phyloP scores from a whole-genome alignment of 2,797 vertebrate genomes.

The Sebastes kiyomatsui region DNA sequence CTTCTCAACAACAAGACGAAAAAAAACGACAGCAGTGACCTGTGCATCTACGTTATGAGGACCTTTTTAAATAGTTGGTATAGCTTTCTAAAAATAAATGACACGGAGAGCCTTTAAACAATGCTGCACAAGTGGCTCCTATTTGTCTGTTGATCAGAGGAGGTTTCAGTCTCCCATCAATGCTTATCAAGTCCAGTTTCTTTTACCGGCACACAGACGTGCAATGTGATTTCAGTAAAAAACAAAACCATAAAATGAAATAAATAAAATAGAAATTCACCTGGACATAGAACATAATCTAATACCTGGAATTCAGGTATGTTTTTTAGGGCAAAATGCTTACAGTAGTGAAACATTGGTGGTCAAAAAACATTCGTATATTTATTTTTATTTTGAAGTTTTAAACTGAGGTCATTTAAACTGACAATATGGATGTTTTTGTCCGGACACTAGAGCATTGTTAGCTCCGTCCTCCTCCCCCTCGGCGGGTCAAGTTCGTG shows the following conservation, averaged over 20 bases:
- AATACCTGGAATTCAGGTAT: neutral
- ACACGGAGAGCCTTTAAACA: constrained; percentile 71
- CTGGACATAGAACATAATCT: neutral
- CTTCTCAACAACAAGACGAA: constrained; percentile 32
- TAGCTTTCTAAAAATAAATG: constrained; percentile 78
- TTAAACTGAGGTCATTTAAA: neutral
- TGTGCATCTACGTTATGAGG: constrained; percentile 56
- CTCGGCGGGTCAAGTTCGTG: constrained; percentile 42
- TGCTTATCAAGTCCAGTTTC: constrained; percentile 48
- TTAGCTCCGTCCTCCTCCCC: neutral
- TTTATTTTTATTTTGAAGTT: too few relatives aligned
- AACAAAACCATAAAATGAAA: neutral
- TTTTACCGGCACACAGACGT: neutral
- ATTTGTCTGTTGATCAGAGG: constrained; percentile 61
- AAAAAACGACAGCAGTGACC: constrained; percentile 56
- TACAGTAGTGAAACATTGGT: neutral
- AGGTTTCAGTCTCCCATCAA: constrained; percentile 66
- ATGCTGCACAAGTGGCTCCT: constrained; percentile 70
- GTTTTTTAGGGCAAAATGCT: neutral
- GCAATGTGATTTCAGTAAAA: neutral
- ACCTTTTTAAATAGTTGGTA: constrained; percentile 70
- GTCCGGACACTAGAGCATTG: neutral
- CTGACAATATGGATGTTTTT: neutral
- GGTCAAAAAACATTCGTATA: too few relatives aligned
- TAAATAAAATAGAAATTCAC: neutral